Base-by-base conservation (phyloP, 2,113 vertebrate species). In the Petroica traversi region DNA sequence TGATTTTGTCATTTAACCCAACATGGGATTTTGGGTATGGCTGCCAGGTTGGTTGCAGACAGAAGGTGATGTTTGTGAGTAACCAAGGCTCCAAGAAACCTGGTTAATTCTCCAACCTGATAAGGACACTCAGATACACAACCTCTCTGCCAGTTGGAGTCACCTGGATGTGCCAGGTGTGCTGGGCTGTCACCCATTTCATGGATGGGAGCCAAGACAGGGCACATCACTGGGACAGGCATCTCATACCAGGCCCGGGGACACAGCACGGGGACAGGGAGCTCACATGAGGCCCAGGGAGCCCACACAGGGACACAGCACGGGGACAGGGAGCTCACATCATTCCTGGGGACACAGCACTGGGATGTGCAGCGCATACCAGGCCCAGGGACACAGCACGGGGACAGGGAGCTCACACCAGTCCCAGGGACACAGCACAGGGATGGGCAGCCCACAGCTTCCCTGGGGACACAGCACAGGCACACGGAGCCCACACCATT, bases 1-100 rank as follows among this genome's bases (percentile, higher is more conserved):
- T 43, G 3, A 6, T 9, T 5, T 8, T 18, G 19, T 36, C 57
- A 36, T 7, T 36, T 14, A 64, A 23, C 52, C 40, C 8, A 40
- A 4, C 1, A 1, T 0, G 4, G 0, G 0, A 28, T 6, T 41
- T 33, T 7, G 51, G 46, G 6, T 7, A 6, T 0, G 8, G 33
- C 11, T 55, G 14, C 23, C n/a, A 20, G 25, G 14, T 4, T 43
- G 43, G 7, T 9, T 75, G 23, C 7, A 49, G 48, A 17, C 12
- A 9, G 31, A 48, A 3, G 9, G 10, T 25, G 26, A 33, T 5
- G 1, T 6, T 8, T 17, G 9, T 5, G 38, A 36, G 12, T 17
- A 22, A 62, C n/a, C 52, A 51, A 33, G 6, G 3, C 51, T 52
- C 38, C 22, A 36, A 43, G 34, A 54, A 67, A 14, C 3, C 48